A percentile compares a stretch with the other conserved stretches of the same genome.
Evolutionary conservation across 2,797 vertebrate genomes (phyloP).

Genomic region (Semaprochilodus insignis): DNA sequence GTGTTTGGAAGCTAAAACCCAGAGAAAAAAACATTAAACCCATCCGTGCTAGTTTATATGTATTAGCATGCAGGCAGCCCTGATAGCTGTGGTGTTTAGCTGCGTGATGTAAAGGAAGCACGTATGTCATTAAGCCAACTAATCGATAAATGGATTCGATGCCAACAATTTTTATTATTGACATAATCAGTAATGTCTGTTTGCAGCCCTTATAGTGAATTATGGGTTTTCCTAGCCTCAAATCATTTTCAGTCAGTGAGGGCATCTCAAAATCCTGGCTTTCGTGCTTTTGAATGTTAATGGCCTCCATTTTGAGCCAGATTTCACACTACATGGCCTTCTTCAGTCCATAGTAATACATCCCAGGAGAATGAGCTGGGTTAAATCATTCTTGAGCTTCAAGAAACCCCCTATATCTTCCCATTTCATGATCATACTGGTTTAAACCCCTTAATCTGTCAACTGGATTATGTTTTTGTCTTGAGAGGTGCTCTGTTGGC

Average conservation of each 20-base stretch:
- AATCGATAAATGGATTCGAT: too few relatives aligned
- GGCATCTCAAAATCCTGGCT: not conserved
- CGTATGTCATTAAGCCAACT: too few relatives aligned
- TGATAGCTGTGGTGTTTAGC: too few relatives aligned
- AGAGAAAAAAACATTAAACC: too few relatives aligned
- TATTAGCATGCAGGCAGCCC: too few relatives aligned
- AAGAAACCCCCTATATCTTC: conserved; percentile 27
- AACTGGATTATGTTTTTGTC: conserved; percentile 28
- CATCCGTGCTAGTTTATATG: too few relatives aligned
- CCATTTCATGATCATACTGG: conserved; percentile 36
- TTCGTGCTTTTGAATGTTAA: conserved; percentile 48
- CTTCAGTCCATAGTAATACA: conserved; percentile 41
- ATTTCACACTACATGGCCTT: conserved; percentile 43
- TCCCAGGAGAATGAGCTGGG: conserved; percentile 37
- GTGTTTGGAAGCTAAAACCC: too few relatives aligned
- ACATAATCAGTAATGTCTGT: too few relatives aligned
- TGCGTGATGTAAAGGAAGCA: too few relatives aligned
- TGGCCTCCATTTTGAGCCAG: conserved; percentile 34
- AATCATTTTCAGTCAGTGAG: conserved; percentile 2
- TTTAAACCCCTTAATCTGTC: conserved; percentile 38
- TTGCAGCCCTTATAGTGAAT: not conserved
- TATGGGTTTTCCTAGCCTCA: not conserved
- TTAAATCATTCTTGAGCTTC: conserved; percentile 40
- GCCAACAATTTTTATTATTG: too few relatives aligned
- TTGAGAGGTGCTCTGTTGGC: not conserved